A percentile compares a stretch with the other conserved stretches of the same genome.
Evolutionary conservation across 2,888 invertebrate species (phyloP).

Genomic region (Catocala sponsa): DNA sequence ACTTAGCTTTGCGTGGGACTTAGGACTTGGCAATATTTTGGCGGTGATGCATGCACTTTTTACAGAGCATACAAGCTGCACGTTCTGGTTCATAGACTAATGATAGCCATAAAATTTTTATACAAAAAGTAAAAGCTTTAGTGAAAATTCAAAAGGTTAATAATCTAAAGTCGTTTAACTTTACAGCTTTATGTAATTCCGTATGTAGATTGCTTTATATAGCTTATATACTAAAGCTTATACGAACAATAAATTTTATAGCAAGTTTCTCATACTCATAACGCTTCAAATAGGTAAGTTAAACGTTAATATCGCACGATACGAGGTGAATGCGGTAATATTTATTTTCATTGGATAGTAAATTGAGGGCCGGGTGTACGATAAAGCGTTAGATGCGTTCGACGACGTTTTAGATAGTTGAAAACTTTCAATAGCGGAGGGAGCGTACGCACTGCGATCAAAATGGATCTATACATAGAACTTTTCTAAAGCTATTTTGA

Average conservation of each 20-base stretch:
- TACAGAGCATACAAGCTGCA: too few relatives aligned
- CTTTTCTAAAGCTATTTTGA: slow-evolving; percentile 12
- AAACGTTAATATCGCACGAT: slow-evolving; percentile 37
- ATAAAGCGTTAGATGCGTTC: slow-evolving; percentile 46
- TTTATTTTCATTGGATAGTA: slow-evolving; percentile 58
- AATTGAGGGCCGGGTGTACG: slow-evolving; percentile 43
- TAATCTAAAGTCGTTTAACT: slow-evolving; percentile 8
- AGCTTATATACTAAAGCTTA: slow-evolving; percentile 16
- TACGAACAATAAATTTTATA: slow-evolving; percentile 25
- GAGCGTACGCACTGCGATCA: slow-evolving; percentile 3
- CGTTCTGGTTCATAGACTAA: too few relatives aligned
- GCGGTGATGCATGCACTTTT: too few relatives aligned
- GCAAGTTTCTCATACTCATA: slow-evolving; percentile 26
- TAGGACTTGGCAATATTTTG: too few relatives aligned
- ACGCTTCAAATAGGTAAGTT: slow-evolving; percentile 35
- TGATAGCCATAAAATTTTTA: too few relatives aligned
- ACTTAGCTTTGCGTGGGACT: too few relatives aligned
- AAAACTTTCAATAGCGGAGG: slow-evolving; percentile 24
- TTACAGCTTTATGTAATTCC: slow-evolving; percentile 2
- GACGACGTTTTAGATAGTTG: slow-evolving; percentile 29
- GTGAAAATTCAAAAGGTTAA: too few relatives aligned
- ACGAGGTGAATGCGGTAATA: slow-evolving; percentile 44
- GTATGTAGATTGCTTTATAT: slow-evolving; percentile 33
- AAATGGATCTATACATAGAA: slow-evolving; percentile 10
- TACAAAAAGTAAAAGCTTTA: too few relatives aligned